Evolutionary conservation across 2,113 vertebrate genomes (phyloP).

Genomic region (Sinocyclocheilus rhinocerous): DNA sequence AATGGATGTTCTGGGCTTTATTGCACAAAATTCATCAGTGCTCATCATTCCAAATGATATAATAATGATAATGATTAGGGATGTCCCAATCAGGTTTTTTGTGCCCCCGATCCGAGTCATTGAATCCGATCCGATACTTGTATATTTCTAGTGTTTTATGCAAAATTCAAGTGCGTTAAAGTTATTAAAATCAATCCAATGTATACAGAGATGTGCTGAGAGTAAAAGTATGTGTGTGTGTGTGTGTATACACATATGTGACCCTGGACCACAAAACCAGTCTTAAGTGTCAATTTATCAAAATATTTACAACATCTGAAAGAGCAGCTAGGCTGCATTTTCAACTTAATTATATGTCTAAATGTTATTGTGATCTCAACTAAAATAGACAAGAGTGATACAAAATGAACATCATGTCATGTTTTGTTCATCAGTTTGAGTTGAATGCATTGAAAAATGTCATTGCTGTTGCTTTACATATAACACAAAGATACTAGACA

Average conservation of each 20-base stretch:
- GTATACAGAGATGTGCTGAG: no score
- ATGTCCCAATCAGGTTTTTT: no score
- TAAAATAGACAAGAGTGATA: not conserved
- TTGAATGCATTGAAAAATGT: not conserved
- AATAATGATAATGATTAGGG: not conserved
- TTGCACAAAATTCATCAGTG: not conserved
- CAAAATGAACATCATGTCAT: not conserved
- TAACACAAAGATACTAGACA: not conserved
- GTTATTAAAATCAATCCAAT: not conserved
- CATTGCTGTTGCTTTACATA: no score
- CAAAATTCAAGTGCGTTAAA: no score
- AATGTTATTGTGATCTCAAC: slow-evolving; percentile 7
- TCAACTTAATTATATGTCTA: not conserved
- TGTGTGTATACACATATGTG: no score
- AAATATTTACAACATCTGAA: no score
- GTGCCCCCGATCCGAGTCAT: no score
- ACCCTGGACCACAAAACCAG: no score
- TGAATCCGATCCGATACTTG: no score
- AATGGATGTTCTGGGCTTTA: not conserved
- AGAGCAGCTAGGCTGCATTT: not conserved
- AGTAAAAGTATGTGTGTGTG: no score
- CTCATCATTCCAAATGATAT: not conserved
- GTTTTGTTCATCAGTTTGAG: not conserved
- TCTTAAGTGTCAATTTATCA: no score
- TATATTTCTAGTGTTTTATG: no score